A percentile compares a stretch with the other conserved stretches of the same genome.
Conservation (phyloP, 2,113 vertebrate species). For the Mastomys coucha region DNA sequence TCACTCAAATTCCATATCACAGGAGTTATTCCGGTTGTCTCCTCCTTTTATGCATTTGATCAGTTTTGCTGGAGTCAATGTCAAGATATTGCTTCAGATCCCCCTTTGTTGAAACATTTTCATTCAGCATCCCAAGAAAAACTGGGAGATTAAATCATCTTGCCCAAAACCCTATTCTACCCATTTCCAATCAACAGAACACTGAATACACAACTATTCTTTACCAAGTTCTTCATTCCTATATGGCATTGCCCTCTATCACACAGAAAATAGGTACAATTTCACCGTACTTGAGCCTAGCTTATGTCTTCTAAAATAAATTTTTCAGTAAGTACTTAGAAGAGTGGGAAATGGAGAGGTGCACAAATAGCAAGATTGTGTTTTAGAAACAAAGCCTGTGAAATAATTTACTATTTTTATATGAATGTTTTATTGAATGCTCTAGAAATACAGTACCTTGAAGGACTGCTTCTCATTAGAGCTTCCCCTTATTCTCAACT, state of each 20-base stretch:
- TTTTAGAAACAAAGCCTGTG: background rate
- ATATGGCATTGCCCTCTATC: accelerated
- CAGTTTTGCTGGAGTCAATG: background rate
- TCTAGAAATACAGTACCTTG: background rate
- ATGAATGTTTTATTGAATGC: background rate
- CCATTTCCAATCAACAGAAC: accelerated
- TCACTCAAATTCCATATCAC: background rate
- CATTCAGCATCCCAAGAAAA: accelerated
- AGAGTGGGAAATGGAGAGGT: background rate
- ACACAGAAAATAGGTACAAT: accelerated
- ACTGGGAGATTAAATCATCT: accelerated
- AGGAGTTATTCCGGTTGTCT: background rate
- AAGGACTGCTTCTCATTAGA: background rate
- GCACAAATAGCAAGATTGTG: background rate
- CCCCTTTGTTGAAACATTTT: accelerated
- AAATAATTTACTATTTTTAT: background rate
- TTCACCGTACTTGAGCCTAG: background rate
- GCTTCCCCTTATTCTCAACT: no score
- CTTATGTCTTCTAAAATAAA: background rate
- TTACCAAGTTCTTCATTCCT: background rate
- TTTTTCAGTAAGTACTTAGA: accelerated
- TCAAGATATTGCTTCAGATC: background rate
- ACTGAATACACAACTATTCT: no score
- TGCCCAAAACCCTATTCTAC: accelerated
- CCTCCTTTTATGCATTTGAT: background rate